These are phyloP conservation scores for Pao palembangensis DNA, from an alignment of 2,113 vertebrate species.

Conservation along the genomic window DNA sequence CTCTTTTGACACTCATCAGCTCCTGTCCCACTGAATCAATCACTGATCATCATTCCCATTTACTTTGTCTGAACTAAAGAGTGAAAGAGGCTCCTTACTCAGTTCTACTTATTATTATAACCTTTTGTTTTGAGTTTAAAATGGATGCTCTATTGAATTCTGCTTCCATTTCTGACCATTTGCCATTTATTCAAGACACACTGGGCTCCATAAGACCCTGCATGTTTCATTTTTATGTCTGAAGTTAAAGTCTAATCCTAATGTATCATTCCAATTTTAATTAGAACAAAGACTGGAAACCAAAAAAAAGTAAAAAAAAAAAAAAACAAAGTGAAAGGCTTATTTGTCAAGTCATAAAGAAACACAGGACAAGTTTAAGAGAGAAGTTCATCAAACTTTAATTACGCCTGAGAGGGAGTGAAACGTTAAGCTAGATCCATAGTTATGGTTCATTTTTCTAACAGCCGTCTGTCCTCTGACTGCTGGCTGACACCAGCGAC, in stretches of 20 bases:
- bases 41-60: slow-evolving; percentile 8
- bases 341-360: slow-evolving; percentile 9
- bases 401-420: slow-evolving; percentile 20
- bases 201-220: too few relatives aligned
- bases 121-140: too few relatives aligned
- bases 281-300: too few relatives aligned
- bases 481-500: slow-evolving; percentile 12
- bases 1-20: slow-evolving; percentile 5
- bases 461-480: slow-evolving; percentile 8
- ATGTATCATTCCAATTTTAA: too few relatives aligned
- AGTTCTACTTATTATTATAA: too few relatives aligned
- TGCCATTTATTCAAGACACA: too few relatives aligned
- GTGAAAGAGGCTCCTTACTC: neutral
- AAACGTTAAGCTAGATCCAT: slow-evolving; percentile 4
- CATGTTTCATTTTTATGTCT: too few relatives aligned
- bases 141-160: too few relatives aligned
- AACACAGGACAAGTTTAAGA: neutral
- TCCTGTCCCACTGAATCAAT: slow-evolving; percentile 7
- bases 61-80: slow-evolving; percentile 1
- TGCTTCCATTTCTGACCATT: too few relatives aligned
- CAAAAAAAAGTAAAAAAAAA: neutral
- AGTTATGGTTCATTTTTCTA: slow-evolving; percentile 24
- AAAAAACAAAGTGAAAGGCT: neutral
- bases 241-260: too few relatives aligned
- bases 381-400: slow-evolving; percentile 31